Evolutionary conservation across 2,888 invertebrate genomes (phyloP), one percentile per base, ranked within the genome.

Genomic region (Sisyra nigra): DNA sequence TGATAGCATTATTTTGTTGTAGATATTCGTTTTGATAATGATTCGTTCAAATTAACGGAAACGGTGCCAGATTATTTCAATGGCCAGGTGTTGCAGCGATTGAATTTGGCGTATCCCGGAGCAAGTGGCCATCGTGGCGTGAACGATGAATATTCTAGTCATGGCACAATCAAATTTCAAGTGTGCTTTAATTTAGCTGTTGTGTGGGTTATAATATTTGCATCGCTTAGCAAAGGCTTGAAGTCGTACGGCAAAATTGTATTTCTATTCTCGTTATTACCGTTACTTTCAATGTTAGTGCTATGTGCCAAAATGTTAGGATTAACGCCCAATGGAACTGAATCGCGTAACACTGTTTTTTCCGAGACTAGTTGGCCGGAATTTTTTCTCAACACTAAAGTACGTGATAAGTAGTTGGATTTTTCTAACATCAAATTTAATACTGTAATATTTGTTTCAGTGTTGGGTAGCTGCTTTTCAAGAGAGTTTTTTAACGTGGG

Each of bases 401-500:
- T 81, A 30, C 14, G 10, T 19, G 11, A 9, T 10, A 15, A 19
- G 3, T 13, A 19, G 14, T 17, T 39, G 24, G 19, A 24, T 8
- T n/a, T n/a, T n/a, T n/a, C n/a, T n/a, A n/a, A n/a, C n/a, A n/a
- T 2, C 6, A 29, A 39, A 29, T 39, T 11, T 39, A 15, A 11
- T 3, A 5, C 2, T 29, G 15, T 15, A 5, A 3, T 29, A 18
- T 24, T 39, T 11, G 2, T 39, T 69, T 10, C 63, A 84, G 77
- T 80, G 87, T 50, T 92, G 92, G 91, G 71, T 83, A 18, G 85
- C 89, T 1, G 92, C 91, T 0, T 81, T 85, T 13, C 81, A 88
- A 57, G 91, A 92, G 62, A 79, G 80, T 0, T 91, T 91, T 57
- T 69, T 89, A 41, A 86, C 86, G 0, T 88, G 92, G 92, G 87